Percentiles rank a stretch among this genome's conserved stretches.
phyloP scores from a whole-genome alignment of 2,797 vertebrate genomes.

The Chloroceryle amazona region DNA sequence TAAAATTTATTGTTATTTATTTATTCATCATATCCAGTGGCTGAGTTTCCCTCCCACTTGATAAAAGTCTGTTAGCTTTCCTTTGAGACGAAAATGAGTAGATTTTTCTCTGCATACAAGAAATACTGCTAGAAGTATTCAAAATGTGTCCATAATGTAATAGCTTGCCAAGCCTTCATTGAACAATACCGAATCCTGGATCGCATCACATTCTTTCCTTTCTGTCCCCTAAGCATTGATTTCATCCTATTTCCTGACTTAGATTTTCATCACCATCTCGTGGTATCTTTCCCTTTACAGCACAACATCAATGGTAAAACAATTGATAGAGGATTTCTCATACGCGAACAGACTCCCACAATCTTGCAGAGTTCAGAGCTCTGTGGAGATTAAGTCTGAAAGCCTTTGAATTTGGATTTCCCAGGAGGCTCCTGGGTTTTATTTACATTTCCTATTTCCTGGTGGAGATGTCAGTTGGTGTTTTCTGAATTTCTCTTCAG shows the following conservation, averaged over 20 bases:
- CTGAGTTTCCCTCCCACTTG: neutral
- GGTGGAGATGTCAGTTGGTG: constrained; percentile 5
- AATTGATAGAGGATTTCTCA: neutral
- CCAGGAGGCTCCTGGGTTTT: neutral
- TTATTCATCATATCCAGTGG: neutral
- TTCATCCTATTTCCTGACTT: neutral
- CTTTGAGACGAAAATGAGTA: neutral
- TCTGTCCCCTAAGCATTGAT: neutral
- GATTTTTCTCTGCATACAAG: neutral
- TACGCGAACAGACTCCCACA: neutral
- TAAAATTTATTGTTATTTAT: neutral
- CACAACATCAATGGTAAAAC: neutral
- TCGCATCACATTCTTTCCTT: neutral
- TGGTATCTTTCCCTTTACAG: neutral
- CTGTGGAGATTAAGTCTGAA: constrained; percentile 1
- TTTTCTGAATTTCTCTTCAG: constrained; percentile 28
- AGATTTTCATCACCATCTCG: neutral
- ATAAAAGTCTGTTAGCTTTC: neutral
- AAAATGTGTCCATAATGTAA: neutral
- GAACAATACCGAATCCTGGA: neutral
- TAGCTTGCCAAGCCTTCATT: neutral
- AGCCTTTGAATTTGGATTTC: constrained; percentile 6
- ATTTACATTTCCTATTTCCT: constrained; percentile 67
- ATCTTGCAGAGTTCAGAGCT: neutral
- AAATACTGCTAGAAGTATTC: neutral